These are phyloP conservation scores for Hycleus phaleratus DNA, from an alignment of 1,140 invertebrate species.

Conservation along the genomic window DNA sequence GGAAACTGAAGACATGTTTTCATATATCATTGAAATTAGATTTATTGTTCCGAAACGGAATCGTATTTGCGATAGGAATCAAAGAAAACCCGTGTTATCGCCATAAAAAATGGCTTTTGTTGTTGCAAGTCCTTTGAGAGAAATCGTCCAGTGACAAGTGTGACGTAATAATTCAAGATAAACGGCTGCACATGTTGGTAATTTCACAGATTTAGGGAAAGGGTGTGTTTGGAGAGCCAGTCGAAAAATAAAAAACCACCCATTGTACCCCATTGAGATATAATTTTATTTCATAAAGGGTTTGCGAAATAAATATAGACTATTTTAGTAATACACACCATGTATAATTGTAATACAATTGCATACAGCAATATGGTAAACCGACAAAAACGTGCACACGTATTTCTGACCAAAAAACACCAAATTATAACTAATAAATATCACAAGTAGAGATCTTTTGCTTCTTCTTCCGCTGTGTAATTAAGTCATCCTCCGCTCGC, in stretches of 20 bases:
- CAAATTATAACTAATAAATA: too few species aligned
- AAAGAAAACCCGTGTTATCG: too few species aligned
- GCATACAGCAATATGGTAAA: not conserved
- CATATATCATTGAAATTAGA: too few species aligned
- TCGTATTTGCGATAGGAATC: too few species aligned
- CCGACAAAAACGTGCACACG: slow-evolving; percentile 4
- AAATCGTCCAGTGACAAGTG: not conserved
- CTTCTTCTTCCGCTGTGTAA: not conserved
- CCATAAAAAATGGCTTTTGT: too few species aligned
- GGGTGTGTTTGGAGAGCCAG: slow-evolving; percentile 9
- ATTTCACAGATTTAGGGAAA: slow-evolving; percentile 33
- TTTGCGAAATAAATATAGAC: slow-evolving; percentile 15
- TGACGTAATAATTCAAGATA: slow-evolving; percentile 30
- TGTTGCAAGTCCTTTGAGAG: too few species aligned
- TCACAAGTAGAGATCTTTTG: too few species aligned
- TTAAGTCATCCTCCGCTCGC: slow-evolving; percentile 33
- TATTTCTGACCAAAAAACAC: too few species aligned
- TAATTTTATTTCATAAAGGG: slow-evolving; percentile 26
- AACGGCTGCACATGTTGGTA: slow-evolving; percentile 30
- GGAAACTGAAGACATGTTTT: too few species aligned
- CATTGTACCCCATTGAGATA: slow-evolving; percentile 31
- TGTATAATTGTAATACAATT: slow-evolving; percentile 22
- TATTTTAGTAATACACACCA: slow-evolving; percentile 10
- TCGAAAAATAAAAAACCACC: slow-evolving; percentile 8
- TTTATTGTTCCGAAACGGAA: too few species aligned